Percentiles rank a stretch among this genome's conserved stretches.
phyloP scores from a whole-genome alignment of 2,888 invertebrate species.

The Himalopsyche tibetana region DNA sequence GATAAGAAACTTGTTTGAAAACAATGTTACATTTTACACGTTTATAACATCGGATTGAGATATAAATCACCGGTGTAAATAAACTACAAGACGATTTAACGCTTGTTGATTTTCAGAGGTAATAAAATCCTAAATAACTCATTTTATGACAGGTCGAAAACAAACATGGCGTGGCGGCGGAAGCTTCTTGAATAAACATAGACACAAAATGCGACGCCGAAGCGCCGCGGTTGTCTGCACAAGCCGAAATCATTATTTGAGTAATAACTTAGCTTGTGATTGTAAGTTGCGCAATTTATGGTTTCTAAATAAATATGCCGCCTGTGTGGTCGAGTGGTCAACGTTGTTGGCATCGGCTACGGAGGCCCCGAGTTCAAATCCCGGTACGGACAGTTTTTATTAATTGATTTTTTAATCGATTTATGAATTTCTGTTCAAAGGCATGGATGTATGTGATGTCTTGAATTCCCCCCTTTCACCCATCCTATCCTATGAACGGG shows the following conservation, averaged over 20 bases:
- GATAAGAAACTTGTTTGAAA: neutral
- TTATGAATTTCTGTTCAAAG: too few relatives aligned
- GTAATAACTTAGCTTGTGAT: too few relatives aligned
- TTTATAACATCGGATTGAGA: constrained; percentile 8
- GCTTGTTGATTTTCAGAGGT: constrained; percentile 55
- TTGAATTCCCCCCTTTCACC: too few relatives aligned
- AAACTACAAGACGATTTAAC: constrained; percentile 47
- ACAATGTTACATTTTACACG: constrained; percentile 6
- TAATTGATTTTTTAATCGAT: too few relatives aligned
- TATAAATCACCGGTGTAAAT: constrained; percentile 37
- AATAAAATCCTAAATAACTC: constrained; percentile 63
- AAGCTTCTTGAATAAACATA: constrained; percentile 54
- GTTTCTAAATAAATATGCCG: too few relatives aligned
- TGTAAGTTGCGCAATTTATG: too few relatives aligned
- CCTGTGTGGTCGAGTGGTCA: too few relatives aligned
- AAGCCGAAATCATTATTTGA: neutral
- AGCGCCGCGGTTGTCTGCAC: constrained; percentile 13
- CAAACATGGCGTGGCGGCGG: constrained; percentile 60
- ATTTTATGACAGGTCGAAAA: constrained; percentile 62
- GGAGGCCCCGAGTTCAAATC: too few relatives aligned
- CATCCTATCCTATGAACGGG: too few relatives aligned
- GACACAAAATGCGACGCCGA: constrained; percentile 39
- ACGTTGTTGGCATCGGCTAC: too few relatives aligned
- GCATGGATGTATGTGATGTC: too few relatives aligned
- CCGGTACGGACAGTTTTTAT: too few relatives aligned